Evolutionary conservation across 2,888 invertebrate genomes (phyloP).

Genomic region (Phlogophora meticulosa): DNA sequence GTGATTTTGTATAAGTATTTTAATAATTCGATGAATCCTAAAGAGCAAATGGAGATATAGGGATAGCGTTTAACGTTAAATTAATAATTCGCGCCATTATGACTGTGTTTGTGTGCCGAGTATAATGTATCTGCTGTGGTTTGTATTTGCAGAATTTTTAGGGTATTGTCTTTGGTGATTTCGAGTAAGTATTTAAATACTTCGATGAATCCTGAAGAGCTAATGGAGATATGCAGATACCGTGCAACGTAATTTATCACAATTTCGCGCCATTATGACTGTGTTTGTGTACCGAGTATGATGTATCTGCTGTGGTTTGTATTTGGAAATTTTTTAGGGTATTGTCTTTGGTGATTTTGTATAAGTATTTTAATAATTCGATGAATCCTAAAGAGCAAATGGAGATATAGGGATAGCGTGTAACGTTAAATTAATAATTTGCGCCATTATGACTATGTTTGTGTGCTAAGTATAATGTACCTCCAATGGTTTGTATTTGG

Average conservation of each 20-base stretch:
- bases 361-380: background rate
- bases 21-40: no score
- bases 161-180: background rate
- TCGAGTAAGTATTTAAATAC: background rate
- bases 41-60: no score
- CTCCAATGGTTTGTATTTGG: constrained; percentile 15
- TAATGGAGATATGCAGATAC: constrained; percentile 73
- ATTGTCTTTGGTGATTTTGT: background rate
- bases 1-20: background rate
- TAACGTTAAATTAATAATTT: constrained; percentile 68
- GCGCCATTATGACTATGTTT: constrained; percentile 63
- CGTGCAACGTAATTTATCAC: constrained; percentile 68
- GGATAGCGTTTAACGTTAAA: constrained; percentile 70
- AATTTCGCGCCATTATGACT: constrained; percentile 65
- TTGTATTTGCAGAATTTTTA: background rate
- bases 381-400: no score
- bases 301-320: constrained; percentile 34
- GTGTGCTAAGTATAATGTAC: constrained; percentile 36
- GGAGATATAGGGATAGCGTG: constrained; percentile 73
- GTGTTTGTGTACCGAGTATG: constrained; percentile 46
- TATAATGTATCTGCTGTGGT: constrained; percentile 34
- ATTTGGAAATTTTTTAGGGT: background rate
- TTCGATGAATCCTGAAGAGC: no score
- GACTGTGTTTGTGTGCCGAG: constrained; percentile 52
- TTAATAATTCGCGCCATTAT: constrained; percentile 65